These are phyloP conservation scores for Neodontobutis hainanensis DNA, from an alignment of 2,113 vertebrate species.

Conservation along the genomic window DNA sequence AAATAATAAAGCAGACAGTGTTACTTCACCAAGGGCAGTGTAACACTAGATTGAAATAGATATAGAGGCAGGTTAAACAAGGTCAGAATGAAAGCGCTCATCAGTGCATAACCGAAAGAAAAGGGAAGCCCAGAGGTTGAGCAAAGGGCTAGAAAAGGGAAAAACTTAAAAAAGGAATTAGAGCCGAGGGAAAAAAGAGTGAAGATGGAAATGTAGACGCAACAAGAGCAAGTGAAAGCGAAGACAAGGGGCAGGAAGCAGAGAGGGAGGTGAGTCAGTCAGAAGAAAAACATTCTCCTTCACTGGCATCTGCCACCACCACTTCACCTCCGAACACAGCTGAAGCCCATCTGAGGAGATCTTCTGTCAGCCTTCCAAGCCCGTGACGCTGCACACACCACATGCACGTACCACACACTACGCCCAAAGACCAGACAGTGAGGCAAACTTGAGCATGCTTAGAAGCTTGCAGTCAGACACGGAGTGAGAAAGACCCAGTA, in stretches of 20 bases:
- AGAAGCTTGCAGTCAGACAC: conserved; percentile 45
- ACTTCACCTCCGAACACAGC: conserved; percentile 78
- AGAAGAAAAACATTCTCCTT: conserved; percentile 74
- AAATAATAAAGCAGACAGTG: conserved; percentile 54
- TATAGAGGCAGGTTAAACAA: conserved; percentile 63
- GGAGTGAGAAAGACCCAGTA: conserved; percentile 47
- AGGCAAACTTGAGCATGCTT: conserved; percentile 45
- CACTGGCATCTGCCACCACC: conserved; percentile 84
- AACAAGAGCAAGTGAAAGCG: conserved; percentile 27
- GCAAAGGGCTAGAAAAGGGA: conserved; percentile 21
- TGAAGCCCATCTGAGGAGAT: conserved; percentile 83
- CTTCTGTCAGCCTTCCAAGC: conserved; percentile 85
- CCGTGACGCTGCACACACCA: conserved; percentile 37
- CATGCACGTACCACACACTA: conserved; percentile 4
- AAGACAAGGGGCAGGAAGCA: conserved; percentile 16
- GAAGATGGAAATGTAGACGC: conserved; percentile 17
- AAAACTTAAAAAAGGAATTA: conserved; percentile 8
- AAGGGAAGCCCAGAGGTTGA: conserved; percentile 35
- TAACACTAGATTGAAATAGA: conserved; percentile 44
- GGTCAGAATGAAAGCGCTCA: conserved; percentile 55
- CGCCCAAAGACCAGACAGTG: conserved; percentile 14
- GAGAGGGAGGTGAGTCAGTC: conserved; percentile 37
- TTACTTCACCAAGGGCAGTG: conserved; percentile 52
- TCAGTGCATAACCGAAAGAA: conserved; percentile 45
- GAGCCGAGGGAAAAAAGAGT: conserved; percentile 18